These are phyloP conservation scores for Colossoma macropomum DNA, from an alignment of 2,113 vertebrate species.

Conservation along the genomic window DNA sequence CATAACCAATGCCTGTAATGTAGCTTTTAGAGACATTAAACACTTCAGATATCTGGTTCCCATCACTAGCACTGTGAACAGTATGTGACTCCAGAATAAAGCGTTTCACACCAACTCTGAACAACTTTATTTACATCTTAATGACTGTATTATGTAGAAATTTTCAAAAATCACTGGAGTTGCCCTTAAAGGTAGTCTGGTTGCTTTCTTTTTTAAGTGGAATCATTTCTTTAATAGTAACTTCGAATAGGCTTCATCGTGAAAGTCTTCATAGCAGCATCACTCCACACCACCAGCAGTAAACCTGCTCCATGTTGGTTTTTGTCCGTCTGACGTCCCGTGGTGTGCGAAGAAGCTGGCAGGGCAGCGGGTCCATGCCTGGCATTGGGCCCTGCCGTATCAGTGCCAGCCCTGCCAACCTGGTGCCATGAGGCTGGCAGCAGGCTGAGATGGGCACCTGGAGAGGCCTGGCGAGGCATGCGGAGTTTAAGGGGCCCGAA, in stretches of 20 bases:
- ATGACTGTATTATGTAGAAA: too few species aligned
- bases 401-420: constrained; percentile 54
- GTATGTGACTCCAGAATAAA: too few species aligned
- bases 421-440: constrained; percentile 69
- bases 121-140: too few species aligned
- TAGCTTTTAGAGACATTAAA: too few species aligned
- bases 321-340: not conserved
- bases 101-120: too few species aligned
- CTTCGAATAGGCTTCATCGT: not conserved
- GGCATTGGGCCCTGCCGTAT: constrained; percentile 32
- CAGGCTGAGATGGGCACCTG: constrained; percentile 50
- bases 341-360: not conserved
- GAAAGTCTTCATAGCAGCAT: not conserved
- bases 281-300: not conserved
- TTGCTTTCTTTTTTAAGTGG: too few species aligned
- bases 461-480: constrained; percentile 57
- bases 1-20: too few species aligned
- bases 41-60: too few species aligned
- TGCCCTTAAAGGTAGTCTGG: not conserved
- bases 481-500: constrained; percentile 46
- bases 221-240: too few species aligned
- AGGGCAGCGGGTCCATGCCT: constrained; percentile 18
- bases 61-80: too few species aligned
- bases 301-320: not conserved
- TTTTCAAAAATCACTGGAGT: too few species aligned